These are phyloP conservation scores for Cyanistes caeruleus DNA, from an alignment of 2,113 vertebrate genomes.

Conservation along the genomic window DNA sequence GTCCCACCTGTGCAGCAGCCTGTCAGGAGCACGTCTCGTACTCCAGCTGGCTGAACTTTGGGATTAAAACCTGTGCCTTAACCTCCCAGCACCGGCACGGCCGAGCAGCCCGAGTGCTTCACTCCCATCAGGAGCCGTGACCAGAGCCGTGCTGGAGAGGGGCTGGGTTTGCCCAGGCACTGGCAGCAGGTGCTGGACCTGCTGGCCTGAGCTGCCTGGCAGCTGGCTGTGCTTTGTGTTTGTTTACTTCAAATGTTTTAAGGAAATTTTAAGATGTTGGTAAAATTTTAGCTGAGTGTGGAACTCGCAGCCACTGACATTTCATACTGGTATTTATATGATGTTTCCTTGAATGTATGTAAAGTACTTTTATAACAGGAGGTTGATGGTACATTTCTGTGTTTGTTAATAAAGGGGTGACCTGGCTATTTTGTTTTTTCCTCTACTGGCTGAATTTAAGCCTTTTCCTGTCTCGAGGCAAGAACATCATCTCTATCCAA, in stretches of 20 bases:
- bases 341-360: conserved; percentile 56
- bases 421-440: conserved; percentile 41
- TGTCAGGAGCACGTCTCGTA: accelerated
- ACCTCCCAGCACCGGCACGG: neutral
- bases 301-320: conserved; percentile 32
- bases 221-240: conserved; percentile 1
- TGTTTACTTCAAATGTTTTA: conserved; percentile 12
- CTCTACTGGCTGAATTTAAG: conserved; percentile 25
- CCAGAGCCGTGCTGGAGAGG: neutral
- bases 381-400: conserved; percentile 42
- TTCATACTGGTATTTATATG: conserved; percentile 52
- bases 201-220: neutral
- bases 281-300: neutral
- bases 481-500: neutral
- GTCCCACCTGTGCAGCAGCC: neutral
- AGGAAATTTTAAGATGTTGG: neutral
- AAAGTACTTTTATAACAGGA: conserved; percentile 48
- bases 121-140: neutral
- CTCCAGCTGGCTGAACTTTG: neutral
- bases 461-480: neutral
- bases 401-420: conserved; percentile 48
- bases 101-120: neutral
- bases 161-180: neutral
- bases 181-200: neutral
- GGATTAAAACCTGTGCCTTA: conserved; percentile 65